These are phyloP conservation scores for Gymnorhina tibicen DNA, from an alignment of 2,113 vertebrate genomes.

Conservation along the genomic window DNA sequence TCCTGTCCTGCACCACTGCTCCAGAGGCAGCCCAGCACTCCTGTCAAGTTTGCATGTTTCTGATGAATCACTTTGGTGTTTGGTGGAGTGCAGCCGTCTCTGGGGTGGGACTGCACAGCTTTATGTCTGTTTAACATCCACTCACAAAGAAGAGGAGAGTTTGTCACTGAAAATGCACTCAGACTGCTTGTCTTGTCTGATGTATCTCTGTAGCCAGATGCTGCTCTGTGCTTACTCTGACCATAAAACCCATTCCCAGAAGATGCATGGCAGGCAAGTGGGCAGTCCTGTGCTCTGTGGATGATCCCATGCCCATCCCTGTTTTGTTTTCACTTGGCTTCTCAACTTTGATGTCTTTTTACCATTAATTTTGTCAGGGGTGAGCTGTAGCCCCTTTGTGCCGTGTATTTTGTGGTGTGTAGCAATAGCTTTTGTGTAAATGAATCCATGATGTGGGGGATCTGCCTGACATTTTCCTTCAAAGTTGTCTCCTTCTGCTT, in stretches of 20 bases:
- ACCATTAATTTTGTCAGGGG: background rate
- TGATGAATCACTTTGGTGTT: background rate
- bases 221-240: background rate
- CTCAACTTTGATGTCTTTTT: background rate
- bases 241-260: background rate
- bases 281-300: background rate
- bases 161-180: background rate
- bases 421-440: background rate
- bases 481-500: constrained; percentile 7
- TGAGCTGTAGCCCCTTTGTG: background rate
- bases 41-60: background rate
- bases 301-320: background rate
- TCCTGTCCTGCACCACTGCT: background rate
- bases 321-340: background rate
- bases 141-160: background rate
- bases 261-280: background rate
- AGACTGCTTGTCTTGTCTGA: background rate
- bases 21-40: background rate
- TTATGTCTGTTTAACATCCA: background rate
- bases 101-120: background rate
- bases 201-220: background rate
- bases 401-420: background rate
- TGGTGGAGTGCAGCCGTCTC: background rate
- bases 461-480: background rate
- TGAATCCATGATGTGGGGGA: background rate